Evolutionary conservation across 1,140 invertebrate genomes (phyloP), one percentile per base, ranked within the genome.

Genomic region (Lamellibrachia luymesi): DNA sequence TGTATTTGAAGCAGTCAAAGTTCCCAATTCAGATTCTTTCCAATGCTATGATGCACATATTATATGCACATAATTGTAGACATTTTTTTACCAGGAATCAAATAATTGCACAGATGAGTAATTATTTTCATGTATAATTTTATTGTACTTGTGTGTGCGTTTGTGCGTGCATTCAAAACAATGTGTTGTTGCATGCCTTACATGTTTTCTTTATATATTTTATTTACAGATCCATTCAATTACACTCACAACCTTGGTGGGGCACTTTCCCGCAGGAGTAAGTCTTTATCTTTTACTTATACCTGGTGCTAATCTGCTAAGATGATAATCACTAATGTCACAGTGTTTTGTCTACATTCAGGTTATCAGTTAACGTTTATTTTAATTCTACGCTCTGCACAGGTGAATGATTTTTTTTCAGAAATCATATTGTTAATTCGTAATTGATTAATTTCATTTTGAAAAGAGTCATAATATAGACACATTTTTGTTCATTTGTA

Each of bases 171-270:
- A 13, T 56, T 56, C 64, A 80, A 22, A 4, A 80, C 17, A 80
- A 10, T 80, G 17, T 80, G 13, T 80, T 80, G 64, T 80, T 80
- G 64, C 13, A 17, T 80, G 13, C 13, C 2, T 8, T 80, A 80
- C 5, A 80, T 80, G 5, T 52, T 17, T 10, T 17, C 50, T 10
- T 93, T 92, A 22, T 90, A 50, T 92, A 25, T 93, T 92, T 92
- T 50, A 92, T 50, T 96, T 95, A 93, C 94, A 97, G 97, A 97
- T 96, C 97, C 97, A 27, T 97, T 97, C 96, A 97, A 97, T 94
- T 95, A 97, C 38, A 96, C 94, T 93, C 97, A 97, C 94, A 97
- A 97, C 95, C 95, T 97, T 56, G 97, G 97, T 56, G 96, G 96
- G 94, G 97, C 97, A 22, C 95, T 97, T 22, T 97, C 97, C 0